These are phyloP conservation scores for Anseranas semipalmata DNA, from an alignment of 2,113 vertebrate species.

Conservation along the genomic window DNA sequence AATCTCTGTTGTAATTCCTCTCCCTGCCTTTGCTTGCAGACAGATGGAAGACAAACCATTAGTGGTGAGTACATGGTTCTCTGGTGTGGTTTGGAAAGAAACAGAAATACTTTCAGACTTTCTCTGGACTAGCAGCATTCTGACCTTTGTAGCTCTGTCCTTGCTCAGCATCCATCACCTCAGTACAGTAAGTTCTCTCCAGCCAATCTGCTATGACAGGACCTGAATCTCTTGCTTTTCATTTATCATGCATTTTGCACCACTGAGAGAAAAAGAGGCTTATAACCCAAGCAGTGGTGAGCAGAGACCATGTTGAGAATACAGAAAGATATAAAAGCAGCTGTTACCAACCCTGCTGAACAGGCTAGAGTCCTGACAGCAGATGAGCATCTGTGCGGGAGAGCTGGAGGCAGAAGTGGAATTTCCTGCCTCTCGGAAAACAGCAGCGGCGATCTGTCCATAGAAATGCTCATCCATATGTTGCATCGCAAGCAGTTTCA, in stretches of 20 bases:
- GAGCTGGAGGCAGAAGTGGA: neutral
- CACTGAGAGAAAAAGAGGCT: neutral
- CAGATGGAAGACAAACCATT: neutral
- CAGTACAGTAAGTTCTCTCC: neutral
- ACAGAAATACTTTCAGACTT: neutral
- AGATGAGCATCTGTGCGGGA: neutral
- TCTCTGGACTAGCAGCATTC: neutral
- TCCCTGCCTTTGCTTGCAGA: neutral
- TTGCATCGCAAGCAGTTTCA: neutral
- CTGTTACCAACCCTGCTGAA: neutral
- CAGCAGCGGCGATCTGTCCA: neutral
- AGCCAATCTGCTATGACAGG: neutral
- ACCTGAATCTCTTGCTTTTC: neutral
- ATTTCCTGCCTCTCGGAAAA: neutral
- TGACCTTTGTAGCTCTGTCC: neutral
- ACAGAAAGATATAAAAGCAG: neutral
- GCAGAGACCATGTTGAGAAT: neutral
- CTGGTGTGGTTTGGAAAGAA: neutral
- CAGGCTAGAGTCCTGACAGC: neutral
- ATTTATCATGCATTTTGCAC: neutral
- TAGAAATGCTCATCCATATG: neutral
- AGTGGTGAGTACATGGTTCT: neutral
- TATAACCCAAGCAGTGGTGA: neutral
- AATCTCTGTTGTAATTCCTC: neutral
- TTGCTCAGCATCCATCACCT: neutral